Percentiles rank a stretch among this genome's conserved stretches.
These are phyloP conservation scores for Aix galericulata DNA, from an alignment of 2,113 vertebrate genomes.

Conservation along the genomic window DNA sequence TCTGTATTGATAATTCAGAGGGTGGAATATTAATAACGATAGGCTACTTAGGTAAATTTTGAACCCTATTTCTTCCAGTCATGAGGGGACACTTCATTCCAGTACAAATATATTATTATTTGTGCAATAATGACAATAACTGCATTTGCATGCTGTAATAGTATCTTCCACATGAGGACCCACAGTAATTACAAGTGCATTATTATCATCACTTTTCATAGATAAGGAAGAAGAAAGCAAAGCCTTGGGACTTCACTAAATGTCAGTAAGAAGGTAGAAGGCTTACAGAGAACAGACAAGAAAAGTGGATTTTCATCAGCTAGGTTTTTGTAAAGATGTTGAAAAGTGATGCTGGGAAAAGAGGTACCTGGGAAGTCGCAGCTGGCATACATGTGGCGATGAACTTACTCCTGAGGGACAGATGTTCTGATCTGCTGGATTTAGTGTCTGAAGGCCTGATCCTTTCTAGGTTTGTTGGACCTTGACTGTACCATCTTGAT, in stretches of 20 bases:
- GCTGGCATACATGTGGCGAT: accelerated
- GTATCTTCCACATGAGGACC: not conserved
- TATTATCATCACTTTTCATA: not conserved
- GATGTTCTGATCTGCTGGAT: not conserved
- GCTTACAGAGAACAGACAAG: not conserved
- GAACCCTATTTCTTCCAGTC: not conserved
- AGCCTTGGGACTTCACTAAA: not conserved
- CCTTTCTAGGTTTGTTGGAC: not conserved
- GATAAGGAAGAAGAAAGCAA: not conserved
- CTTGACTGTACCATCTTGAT: not conserved
- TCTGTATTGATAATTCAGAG: not conserved
- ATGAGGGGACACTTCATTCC: not conserved
- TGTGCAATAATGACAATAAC: not conserved
- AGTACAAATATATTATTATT: not conserved
- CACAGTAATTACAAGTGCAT: not conserved
- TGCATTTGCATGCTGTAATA: not conserved
- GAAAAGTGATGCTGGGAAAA: not conserved
- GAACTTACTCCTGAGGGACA: not conserved
- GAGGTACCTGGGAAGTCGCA: not conserved
- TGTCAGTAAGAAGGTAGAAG: not conserved
- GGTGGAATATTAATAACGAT: constrained; percentile 25
- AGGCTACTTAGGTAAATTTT: not conserved
- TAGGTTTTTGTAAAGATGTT: not conserved
- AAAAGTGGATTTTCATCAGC: not conserved
- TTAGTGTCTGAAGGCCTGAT: not conserved